Conservation (phyloP, 2,888 invertebrate genomes). For the Hoplodrina ambigua region DNA sequence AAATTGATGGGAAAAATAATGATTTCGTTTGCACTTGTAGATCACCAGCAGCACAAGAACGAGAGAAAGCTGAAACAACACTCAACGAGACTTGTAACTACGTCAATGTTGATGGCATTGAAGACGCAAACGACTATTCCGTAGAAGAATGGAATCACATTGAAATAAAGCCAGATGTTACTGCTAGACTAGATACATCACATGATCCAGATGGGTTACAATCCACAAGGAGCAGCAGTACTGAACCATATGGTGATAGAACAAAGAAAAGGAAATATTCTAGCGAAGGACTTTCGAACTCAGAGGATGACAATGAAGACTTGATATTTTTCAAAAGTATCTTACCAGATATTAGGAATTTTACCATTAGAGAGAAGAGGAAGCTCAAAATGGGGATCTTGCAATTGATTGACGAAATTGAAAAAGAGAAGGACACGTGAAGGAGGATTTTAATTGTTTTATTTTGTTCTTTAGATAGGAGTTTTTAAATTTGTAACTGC, state of each 20-base stretch:
- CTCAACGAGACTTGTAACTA: slow-evolving; percentile 48
- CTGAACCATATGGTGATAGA: slow-evolving; percentile 42
- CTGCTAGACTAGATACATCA: slow-evolving; percentile 21
- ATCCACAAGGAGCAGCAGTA: slow-evolving; percentile 20
- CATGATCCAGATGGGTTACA: slow-evolving; percentile 12
- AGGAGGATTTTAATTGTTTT: background rate
- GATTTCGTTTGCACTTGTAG: slow-evolving; percentile 21
- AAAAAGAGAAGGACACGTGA: slow-evolving; percentile 60
- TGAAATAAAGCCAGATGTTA: slow-evolving; percentile 62
- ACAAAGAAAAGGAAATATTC: slow-evolving; percentile 53
- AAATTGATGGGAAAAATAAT: background rate
- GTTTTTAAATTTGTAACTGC: background rate
- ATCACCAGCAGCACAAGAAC: slow-evolving; percentile 19
- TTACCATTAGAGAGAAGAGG: slow-evolving; percentile 87
- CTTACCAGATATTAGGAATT: slow-evolving; percentile 85
- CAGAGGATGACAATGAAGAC: slow-evolving; percentile 71
- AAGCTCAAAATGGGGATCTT: slow-evolving; percentile 88
- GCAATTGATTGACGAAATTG: slow-evolving; percentile 85
- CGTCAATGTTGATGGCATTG: slow-evolving; percentile 48
- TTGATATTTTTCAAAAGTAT: slow-evolving; percentile 88
- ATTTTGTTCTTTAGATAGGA: background rate
- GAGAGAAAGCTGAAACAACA: slow-evolving; percentile 40
- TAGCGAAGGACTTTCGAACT: slow-evolving; percentile 33
- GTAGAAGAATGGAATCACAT: slow-evolving; percentile 59
- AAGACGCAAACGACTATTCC: slow-evolving; percentile 50